Base-by-base conservation (phyloP, 2,113 vertebrate species). In the Semicossyphus pulcher region DNA sequence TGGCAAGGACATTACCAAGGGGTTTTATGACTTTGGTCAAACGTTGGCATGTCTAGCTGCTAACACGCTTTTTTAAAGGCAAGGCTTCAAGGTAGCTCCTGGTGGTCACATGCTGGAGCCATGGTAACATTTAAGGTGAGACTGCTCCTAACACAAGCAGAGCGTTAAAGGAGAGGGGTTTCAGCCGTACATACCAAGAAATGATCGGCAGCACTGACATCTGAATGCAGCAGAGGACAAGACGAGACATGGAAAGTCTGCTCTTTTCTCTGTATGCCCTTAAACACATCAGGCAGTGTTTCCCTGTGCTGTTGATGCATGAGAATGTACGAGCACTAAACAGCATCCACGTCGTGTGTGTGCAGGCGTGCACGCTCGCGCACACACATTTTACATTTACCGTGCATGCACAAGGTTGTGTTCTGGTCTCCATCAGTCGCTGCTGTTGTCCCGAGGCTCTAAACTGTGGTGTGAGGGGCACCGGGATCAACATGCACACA, bases 181-280 rank as follows among this genome's bases (percentile, higher is more conserved):
- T 64, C 45, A 60, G 28, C 45, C 31, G 18, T 28, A 73, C 72
- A 72, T 78, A 64, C 49, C 66, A 56, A 49, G 34, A 76, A 59
- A 57, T 49, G 51, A 68, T 52, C 10, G 16, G 78, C 36, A 78
- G 49, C 41, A 4, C 49, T 65, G 67, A 80, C 80, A 80, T 51
- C 62, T 74, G 63, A 87, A 84, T 41, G 67, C 67, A 80, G 62
- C 49, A 23, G 44, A 75, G 68, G 63, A 88, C 88, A 90, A 91
- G 84, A 88, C 39, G 31, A 42, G 57, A 81, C 86, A 86, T 20
- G 89, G 76, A 42, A 41, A 10, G 32, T 41, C 52, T 49, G 32
- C 49, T 53, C 63, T 56, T 64, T n/a, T 41, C 32, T 68, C 53
- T 47, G 34, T n/a, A 39, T 58, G 57, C 15, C 56, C 54, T 62